Evolutionary conservation across 2,888 invertebrate species (phyloP).

Genomic region (Parascotia fuliginaria): DNA sequence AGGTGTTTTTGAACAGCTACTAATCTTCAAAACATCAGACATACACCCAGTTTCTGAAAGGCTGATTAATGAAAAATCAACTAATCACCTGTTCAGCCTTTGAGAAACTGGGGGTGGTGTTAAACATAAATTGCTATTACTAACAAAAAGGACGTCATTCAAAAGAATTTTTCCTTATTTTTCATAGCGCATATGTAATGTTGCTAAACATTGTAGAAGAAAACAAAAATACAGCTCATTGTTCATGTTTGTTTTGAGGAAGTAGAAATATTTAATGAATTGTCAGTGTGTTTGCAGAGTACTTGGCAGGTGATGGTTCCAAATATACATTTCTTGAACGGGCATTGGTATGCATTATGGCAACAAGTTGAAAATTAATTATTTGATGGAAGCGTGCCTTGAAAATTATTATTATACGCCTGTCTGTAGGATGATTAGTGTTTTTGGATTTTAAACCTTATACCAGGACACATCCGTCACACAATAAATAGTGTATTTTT

Average conservation of each 20-base stretch:
- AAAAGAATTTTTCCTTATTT: not conserved
- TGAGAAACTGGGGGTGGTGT: not conserved
- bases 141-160: not conserved
- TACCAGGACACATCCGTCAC: too few relatives aligned
- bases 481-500: too few relatives aligned
- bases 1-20: too few relatives aligned
- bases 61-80: too few relatives aligned
- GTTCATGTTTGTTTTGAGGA: conserved; percentile 2
- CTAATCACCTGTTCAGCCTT: too few relatives aligned
- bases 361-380: not conserved
- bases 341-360: not conserved
- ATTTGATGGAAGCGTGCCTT: not conserved
- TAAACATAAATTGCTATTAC: not conserved
- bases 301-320: conserved; percentile 1
- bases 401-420: not conserved
- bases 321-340: not conserved
- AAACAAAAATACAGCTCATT: not conserved
- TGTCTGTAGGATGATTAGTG: not conserved
- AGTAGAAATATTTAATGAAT: conserved; percentile 8
- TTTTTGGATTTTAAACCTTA: too few relatives aligned
- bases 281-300: conserved; percentile 3
- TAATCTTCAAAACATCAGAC: too few relatives aligned
- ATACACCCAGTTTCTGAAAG: too few relatives aligned
- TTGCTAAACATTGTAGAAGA: not conserved
- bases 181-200: not conserved